phyloP scores from a whole-genome alignment of 2,888 invertebrate species.

The Sarcophaga variegata region DNA sequence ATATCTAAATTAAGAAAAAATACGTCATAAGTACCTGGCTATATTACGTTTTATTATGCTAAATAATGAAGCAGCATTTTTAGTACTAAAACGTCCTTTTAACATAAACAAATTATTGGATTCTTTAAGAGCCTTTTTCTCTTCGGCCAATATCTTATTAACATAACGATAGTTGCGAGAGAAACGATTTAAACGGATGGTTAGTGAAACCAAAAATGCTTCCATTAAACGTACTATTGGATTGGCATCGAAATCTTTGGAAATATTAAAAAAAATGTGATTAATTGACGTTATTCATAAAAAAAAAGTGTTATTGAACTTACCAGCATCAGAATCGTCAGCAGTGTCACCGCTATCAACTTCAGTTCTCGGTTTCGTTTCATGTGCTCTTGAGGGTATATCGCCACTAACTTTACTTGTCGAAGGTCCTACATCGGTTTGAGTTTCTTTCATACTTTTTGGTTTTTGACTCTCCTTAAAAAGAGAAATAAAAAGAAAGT shows the following conservation, averaged over 20 bases:
- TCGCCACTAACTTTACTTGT: conserved; percentile 71
- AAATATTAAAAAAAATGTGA: not conserved
- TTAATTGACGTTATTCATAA: not conserved
- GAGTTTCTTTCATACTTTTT: conserved; percentile 53
- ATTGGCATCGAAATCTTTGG: conserved; percentile 76
- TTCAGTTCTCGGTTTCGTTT: conserved; percentile 76
- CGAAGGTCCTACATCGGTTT: conserved; percentile 68
- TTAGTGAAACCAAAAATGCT: conserved; percentile 88
- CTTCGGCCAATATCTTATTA: conserved; percentile 92
- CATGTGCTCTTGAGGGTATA: conserved; percentile 72
- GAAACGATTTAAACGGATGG: conserved; percentile 90
- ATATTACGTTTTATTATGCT: conserved; percentile 79
- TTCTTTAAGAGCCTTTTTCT: conserved; percentile 94
- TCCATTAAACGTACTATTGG: conserved; percentile 79
- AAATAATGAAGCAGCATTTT: conserved; percentile 83
- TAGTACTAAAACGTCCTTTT: conserved; percentile 62
- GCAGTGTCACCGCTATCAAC: conserved; percentile 77
- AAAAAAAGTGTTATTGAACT: not conserved
- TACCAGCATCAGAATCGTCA: conserved; percentile 75
- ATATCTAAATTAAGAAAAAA: conserved; percentile 6
- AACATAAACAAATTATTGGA: conserved; percentile 62
- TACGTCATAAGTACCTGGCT: conserved; percentile 76
- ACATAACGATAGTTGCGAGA: conserved; percentile 98
- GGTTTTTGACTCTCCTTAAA: conserved; percentile 62
- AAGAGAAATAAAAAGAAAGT: conserved; percentile 35